These are phyloP conservation scores for Anolis apletophallus DNA, from an alignment of 2,797 vertebrate species.

Conservation along the genomic window DNA sequence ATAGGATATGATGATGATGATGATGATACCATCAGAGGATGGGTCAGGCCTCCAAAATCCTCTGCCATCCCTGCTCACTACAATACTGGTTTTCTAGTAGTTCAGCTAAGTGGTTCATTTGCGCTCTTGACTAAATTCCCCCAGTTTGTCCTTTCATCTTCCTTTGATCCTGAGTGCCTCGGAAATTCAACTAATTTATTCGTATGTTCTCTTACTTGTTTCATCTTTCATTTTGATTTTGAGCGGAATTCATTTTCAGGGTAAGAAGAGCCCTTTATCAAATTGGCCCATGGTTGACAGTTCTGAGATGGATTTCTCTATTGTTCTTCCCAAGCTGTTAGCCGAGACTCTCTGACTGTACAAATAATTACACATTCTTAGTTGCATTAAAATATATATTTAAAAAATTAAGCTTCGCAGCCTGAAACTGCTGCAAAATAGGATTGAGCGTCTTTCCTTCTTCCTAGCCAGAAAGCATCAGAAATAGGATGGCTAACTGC, in stretches of 20 bases:
- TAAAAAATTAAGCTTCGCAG: neutral
- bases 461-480: neutral
- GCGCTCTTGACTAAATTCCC: constrained; percentile 61
- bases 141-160: constrained; percentile 73
- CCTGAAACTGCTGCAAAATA: neutral
- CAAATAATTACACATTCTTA: neutral
- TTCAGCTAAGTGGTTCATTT: constrained; percentile 63
- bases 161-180: constrained; percentile 73
- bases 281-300: constrained; percentile 67
- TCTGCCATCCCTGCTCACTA: neutral
- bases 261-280: constrained; percentile 44
- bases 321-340: neutral
- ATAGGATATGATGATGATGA: too few relatives aligned
- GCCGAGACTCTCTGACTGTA: neutral
- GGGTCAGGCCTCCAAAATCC: neutral
- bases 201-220: constrained; percentile 70
- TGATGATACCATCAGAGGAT: neutral
- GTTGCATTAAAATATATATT: neutral
- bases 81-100: constrained; percentile 33
- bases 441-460: too few relatives aligned
- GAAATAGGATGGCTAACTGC: neutral
- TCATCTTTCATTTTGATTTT: constrained; percentile 76
- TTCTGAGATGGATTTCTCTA: constrained; percentile 46
- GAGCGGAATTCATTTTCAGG: constrained; percentile 70
- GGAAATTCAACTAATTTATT: constrained; percentile 75